Evolutionary conservation across 2,888 invertebrate species (phyloP), one percentile per base, ranked within the genome.

Genomic region (Girardia tigrina): DNA sequence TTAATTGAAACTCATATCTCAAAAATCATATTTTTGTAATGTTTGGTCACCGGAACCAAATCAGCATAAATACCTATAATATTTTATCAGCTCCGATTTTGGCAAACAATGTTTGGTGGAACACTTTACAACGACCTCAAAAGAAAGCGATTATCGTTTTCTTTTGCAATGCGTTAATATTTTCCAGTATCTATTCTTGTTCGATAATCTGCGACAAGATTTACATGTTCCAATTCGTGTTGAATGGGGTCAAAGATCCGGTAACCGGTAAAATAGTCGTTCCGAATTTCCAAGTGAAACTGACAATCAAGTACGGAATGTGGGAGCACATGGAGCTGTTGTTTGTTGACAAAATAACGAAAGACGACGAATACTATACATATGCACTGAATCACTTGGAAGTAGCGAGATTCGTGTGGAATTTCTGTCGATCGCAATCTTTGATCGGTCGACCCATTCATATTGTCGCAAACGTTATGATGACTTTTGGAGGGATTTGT

Each of bases 1-100:
- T n/a, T n/a, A n/a, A n/a, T n/a, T n/a, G n/a, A n/a, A n/a, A n/a
- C n/a, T n/a, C n/a, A n/a, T n/a, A n/a, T n/a, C n/a, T n/a, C n/a
- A n/a, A n/a, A n/a, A n/a, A n/a, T n/a, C n/a, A n/a, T n/a, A n/a
- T n/a, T n/a, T n/a, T n/a, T n/a, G n/a, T n/a, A n/a, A n/a, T n/a
- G n/a, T n/a, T n/a, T n/a, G n/a, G n/a, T n/a, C n/a, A n/a, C n/a
- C n/a, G n/a, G n/a, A n/a, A n/a, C n/a, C n/a, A n/a, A n/a, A n/a
- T n/a, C n/a, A n/a, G n/a, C n/a, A n/a, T n/a, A n/a, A n/a, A n/a
- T n/a, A n/a, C n/a, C n/a, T n/a, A n/a, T n/a, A n/a, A n/a, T 56
- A 56, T 56, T n/a, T 56, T 56, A 56, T 56, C 56, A 12, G 56
- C 56, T 56, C 56, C 56, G n/a, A 23, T 56, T 20, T n/a, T 56